Conservation (phyloP, 2,113 vertebrate species). For the Lynx canadensis region DNA sequence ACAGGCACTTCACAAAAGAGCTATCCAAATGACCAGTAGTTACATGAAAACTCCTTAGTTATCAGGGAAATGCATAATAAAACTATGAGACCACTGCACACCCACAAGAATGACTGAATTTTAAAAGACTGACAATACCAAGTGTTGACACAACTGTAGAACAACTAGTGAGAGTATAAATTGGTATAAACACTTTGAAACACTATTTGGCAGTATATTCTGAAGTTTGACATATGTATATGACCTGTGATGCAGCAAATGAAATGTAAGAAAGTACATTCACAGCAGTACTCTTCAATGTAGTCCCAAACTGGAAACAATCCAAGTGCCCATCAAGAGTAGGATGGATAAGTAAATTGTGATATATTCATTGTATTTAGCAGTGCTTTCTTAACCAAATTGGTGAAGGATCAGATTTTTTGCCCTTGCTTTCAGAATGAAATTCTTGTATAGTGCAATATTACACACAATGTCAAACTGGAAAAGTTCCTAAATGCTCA, state of each 20-base stretch:
- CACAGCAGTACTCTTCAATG: neutral
- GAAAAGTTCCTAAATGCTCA: neutral
- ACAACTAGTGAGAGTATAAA: neutral
- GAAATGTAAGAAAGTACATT: neutral
- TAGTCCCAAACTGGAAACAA: neutral
- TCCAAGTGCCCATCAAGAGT: neutral
- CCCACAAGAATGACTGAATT: neutral
- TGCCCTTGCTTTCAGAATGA: neutral
- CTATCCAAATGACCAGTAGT: neutral
- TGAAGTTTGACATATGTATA: neutral
- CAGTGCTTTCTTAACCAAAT: slow-evolving; percentile 1
- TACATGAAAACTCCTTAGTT: neutral
- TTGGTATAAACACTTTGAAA: neutral
- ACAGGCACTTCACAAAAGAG: neutral
- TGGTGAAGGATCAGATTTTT: neutral
- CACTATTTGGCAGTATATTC: neutral
- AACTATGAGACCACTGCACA: neutral
- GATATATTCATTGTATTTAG: neutral
- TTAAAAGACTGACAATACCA: neutral
- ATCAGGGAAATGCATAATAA: neutral
- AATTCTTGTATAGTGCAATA: neutral
- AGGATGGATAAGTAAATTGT: neutral
- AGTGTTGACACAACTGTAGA: neutral
- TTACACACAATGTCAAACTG: neutral
- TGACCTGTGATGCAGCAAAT: neutral